Percentiles rank a stretch among this genome's conserved stretches.
Evolutionary conservation across 2,113 vertebrate genomes (phyloP).

Genomic region (Brachionichthys hirsutus): DNA sequence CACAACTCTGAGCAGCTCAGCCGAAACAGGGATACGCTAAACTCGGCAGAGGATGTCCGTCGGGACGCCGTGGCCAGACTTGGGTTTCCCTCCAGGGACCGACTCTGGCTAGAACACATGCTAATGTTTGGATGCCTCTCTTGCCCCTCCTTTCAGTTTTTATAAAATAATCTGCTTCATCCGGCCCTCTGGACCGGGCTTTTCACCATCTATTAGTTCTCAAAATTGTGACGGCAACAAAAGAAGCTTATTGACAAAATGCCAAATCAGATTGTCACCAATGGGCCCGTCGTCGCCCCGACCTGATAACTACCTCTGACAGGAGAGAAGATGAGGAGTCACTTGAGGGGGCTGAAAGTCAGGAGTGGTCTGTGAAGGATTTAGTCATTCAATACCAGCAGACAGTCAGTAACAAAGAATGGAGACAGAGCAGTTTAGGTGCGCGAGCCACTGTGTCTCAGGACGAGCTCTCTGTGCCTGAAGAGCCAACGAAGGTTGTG

Average conservation of each 20-base stretch:
- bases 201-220: conserved; percentile 72
- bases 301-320: conserved; percentile 38
- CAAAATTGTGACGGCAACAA: conserved; percentile 45
- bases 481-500: conserved; percentile 23
- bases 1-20: conserved; percentile 55
- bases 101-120: conserved; percentile 70
- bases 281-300: conserved; percentile 16
- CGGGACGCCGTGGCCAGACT: conserved; percentile 57
- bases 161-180: conserved; percentile 55
- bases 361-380: conserved; percentile 35
- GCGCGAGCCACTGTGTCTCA: conserved; percentile 31
- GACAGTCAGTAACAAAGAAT: conserved; percentile 26
- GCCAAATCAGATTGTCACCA: conserved; percentile 68
- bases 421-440: conserved; percentile 24
- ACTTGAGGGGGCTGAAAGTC: conserved; percentile 51
- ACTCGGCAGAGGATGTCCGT: conserved; percentile 49
- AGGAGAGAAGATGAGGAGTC: conserved; percentile 47
- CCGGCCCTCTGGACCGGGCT: conserved; percentile 40
- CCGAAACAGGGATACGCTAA: conserved; percentile 56
- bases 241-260: conserved; percentile 64
- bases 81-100: conserved; percentile 64
- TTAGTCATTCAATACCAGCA: conserved; percentile 44
- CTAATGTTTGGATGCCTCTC: conserved; percentile 62
- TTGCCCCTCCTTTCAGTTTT: conserved; percentile 30
- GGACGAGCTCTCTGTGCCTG: conserved; percentile 21